Base-by-base conservation (phyloP, 2,888 invertebrate species). In the Pollenia amentaria region DNA sequence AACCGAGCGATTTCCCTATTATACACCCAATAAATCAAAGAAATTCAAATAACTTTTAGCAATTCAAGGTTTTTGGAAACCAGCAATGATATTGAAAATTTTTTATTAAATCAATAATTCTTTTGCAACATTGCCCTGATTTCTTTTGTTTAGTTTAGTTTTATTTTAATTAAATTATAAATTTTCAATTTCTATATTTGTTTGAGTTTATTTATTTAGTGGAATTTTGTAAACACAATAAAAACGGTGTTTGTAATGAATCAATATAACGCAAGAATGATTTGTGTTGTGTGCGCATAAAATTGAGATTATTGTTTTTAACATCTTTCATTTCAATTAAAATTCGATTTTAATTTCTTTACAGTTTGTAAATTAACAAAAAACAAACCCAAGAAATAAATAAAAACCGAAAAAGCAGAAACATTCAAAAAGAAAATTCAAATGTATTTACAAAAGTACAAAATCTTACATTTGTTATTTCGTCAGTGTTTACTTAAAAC, bases 281-380 rank as follows among this genome's bases (percentile, higher is more conserved):
- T 62, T 79, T 80, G 62, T 60, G 42, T 69, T 60, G 16, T 55
- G 65, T 3, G 11, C n/a, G 9, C 16, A 38, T 38, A 57, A 70
- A 62, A 46, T 64, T 21, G 16, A 46, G 46, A 51, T 72, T 53
- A 70, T 72, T 64, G 64, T 16, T 72, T 72, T 55, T 65, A 16
- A 73, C 73, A 67, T 65, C 21, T 73, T 81, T 53, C 44, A 51
- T 64, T 57, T 55, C 55, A 81, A 81, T 73, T 67, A 65, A 80
- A 80, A 72, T 70, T 70, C 57, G 55, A 57, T 48, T 46, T n/a
- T 55, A 55, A 81, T 81, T 73, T 67, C 73, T 14, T 81, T 81
- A 46, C 65, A 57, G 65, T 67, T 81, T 67, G 57, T 65, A 81
- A 65, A 81, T 73, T 73, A 65, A 73, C 81, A 73, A 60, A n/a